Base-by-base conservation (phyloP, 2,113 vertebrate species). In the Alligator mississippiensis region DNA sequence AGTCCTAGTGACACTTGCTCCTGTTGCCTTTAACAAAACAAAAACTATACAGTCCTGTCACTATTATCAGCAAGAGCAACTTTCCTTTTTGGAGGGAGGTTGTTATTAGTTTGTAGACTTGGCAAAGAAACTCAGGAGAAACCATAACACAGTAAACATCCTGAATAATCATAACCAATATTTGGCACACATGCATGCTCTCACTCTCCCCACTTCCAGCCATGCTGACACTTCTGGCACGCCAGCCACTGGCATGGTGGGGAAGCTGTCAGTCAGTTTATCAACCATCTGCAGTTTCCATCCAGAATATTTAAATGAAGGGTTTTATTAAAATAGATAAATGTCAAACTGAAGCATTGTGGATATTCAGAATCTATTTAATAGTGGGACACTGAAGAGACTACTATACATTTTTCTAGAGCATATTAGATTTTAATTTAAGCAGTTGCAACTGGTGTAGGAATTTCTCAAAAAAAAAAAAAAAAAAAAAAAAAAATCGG, bases 321-420 rank as follows among this genome's bases (percentile, higher is more conserved):
- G 54, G 79, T 87, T 47, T 87, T 38, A 84, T 21, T 61, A 47
- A 83, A 3, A 89, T 0, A 0, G 94, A 94, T 88, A 97, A 89
- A 97, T 1, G 92, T 60, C 93, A 97, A 97, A 97, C 88, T n/a
- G 86, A 97, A 96, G 89, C 89, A 57, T 90, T 90, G 90, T 68
- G 91, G 87, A 89, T 93, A 85, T 89, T 97, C 94, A 96, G 17
- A 81, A 90, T 95, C 93, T 96, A 96, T 96, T 97, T 97, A 97
- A 96, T 96, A 97, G 78, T 92, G 92, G 94, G 87, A 96, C 88
- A 96, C 86, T 92, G 94, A 95, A 94, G 80, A 86, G 79, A 96
- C 59, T 95, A 96, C 94, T 96, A 97, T 85, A 97, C 80, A 96
- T 85, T 96, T 95, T 91, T 88, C 77, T 96, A 93, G 95, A 95